Conservation (phyloP, 2,888 invertebrate genomes). For the Tridacna crocea region DNA sequence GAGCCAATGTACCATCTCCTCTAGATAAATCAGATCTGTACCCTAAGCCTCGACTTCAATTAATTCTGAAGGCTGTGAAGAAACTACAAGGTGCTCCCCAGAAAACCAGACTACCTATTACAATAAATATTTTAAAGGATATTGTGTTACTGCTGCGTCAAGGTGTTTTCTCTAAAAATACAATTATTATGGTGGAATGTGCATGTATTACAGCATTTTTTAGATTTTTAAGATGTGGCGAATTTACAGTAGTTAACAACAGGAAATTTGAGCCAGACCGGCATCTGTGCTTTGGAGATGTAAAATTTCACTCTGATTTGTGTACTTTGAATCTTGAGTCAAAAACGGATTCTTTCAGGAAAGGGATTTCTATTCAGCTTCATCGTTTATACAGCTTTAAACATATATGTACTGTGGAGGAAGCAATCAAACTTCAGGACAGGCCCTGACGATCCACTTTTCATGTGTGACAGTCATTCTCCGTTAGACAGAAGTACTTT, state of each 20-base stretch:
- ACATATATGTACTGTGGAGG: neutral
- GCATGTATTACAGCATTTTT: no score
- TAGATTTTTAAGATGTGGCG: no score
- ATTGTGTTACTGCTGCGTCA: no score
- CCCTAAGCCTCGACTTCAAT: neutral
- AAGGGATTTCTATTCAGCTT: neutral
- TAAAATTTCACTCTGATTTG: neutral
- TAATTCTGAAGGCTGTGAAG: neutral
- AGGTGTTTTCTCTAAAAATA: no score
- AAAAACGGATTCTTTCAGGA: neutral
- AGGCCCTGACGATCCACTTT: neutral
- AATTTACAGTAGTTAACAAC: no score
- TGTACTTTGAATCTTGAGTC: neutral
- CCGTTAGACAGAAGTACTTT: neutral
- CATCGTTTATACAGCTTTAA: neutral
- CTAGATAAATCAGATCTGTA: neutral
- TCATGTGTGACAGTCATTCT: neutral
- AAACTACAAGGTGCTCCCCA: neutral
- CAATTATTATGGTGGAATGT: no score
- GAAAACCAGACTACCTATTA: neutral
- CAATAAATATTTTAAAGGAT: no score
- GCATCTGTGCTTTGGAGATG: neutral
- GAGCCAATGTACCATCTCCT: neutral
- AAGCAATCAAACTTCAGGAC: neutral
- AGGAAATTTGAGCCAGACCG: no score